Evolutionary conservation across 1,140 invertebrate species (phyloP).

Genomic region (Drosophila albomicans): DNA sequence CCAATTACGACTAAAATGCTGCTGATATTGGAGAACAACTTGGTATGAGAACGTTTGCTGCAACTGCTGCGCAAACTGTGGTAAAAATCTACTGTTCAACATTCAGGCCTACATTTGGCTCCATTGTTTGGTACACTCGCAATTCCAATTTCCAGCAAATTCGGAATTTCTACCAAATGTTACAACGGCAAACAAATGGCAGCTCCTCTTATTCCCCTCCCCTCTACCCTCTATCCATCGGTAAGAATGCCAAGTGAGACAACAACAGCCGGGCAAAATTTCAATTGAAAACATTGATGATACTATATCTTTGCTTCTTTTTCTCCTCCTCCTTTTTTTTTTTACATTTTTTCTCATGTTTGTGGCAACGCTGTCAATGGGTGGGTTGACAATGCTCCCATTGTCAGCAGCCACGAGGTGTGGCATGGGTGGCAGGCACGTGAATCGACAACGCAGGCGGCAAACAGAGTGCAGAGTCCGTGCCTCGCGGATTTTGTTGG

Average conservation of each 20-base stretch:
- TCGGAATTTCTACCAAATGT: slow-evolving; percentile 20
- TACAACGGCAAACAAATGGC: slow-evolving; percentile 53
- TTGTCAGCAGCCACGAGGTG: slow-evolving; percentile 18
- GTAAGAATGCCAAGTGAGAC: slow-evolving; percentile 39
- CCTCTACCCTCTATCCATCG: background rate
- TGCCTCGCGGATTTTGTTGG: slow-evolving; percentile 67
- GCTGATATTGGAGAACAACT: too few species aligned
- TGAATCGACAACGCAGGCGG: slow-evolving; percentile 7
- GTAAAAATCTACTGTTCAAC: slow-evolving; percentile 53
- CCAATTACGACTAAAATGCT: too few species aligned
- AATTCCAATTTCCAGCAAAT: slow-evolving; percentile 72
- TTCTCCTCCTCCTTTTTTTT: slow-evolving; percentile 30
- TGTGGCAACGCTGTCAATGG: slow-evolving; percentile 64
- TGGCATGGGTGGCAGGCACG: background rate
- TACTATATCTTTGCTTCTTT: slow-evolving; percentile 61
- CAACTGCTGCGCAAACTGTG: slow-evolving; percentile 56
- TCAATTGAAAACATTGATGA: slow-evolving; percentile 81
- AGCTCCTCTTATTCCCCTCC: background rate
- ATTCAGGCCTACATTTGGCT: slow-evolving; percentile 47
- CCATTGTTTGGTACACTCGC: slow-evolving; percentile 66
- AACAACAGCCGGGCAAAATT: slow-evolving; percentile 67
- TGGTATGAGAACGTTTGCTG: background rate
- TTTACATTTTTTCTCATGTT: slow-evolving; percentile 49
- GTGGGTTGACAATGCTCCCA: slow-evolving; percentile 29
- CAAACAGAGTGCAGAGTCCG: slow-evolving; percentile 6